A percentile compares a stretch with the other conserved stretches of the same genome.
These are phyloP conservation scores for Eulemur albifrons DNA, from an alignment of 2,797 vertebrate genomes.

Conservation along the genomic window DNA sequence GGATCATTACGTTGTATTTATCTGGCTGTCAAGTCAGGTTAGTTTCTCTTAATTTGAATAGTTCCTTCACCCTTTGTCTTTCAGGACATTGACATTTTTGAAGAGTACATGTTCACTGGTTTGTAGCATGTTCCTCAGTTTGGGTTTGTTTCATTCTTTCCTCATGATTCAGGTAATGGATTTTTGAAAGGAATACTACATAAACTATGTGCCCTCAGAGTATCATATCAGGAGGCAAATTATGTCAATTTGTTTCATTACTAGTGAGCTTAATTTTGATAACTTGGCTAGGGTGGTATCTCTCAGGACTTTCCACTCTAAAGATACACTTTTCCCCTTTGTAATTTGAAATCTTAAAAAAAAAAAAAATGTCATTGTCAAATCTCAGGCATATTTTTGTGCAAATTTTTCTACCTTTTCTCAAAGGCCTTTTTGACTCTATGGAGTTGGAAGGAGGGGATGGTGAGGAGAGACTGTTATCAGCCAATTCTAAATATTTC, in stretches of 20 bases:
- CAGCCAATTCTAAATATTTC: not conserved
- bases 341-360: not conserved
- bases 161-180: not conserved
- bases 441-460: not conserved
- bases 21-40: not conserved
- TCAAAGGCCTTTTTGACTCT: not conserved
- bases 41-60: not conserved
- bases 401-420: not conserved
- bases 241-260: not conserved
- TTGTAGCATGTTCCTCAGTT: not conserved
- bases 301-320: not conserved
- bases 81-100: not conserved
- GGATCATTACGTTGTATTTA: not conserved
- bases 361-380: not conserved
- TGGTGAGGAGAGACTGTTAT: not conserved
- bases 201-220: not conserved
- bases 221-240: not conserved
- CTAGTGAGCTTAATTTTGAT: not conserved
- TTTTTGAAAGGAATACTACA: not conserved
- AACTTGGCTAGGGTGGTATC: not conserved
- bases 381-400: conserved; percentile 7
- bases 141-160: not conserved
- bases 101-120: not conserved
- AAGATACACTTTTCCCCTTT: not conserved
- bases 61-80: not conserved